phyloP scores from a whole-genome alignment of 2,113 vertebrate genomes.

The Channa argus region DNA sequence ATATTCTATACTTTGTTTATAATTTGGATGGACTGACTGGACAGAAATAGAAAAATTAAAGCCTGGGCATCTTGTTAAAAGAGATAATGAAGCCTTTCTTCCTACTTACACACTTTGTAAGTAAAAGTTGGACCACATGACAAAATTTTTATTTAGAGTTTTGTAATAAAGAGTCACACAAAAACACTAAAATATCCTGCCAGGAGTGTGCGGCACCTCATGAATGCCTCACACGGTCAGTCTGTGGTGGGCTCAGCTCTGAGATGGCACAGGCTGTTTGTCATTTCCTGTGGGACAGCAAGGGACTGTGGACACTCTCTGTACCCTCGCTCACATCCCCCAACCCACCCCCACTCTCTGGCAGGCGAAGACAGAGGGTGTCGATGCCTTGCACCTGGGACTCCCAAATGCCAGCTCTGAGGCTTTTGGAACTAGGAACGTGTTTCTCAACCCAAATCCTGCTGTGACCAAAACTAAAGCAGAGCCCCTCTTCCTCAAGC shows the following conservation, averaged over 20 bases:
- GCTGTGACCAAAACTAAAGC: constrained; percentile 74
- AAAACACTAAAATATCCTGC: constrained; percentile 14
- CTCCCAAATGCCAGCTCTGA: constrained; percentile 76
- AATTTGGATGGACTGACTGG: constrained; percentile 15
- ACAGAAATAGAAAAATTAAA: constrained; percentile 31
- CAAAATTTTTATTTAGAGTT: constrained; percentile 4
- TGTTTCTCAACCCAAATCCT: constrained; percentile 77
- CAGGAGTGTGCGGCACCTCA: constrained; percentile 27
- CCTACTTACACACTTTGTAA: constrained; percentile 9
- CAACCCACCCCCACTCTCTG: constrained; percentile 58
- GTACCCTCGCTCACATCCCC: constrained; percentile 42
- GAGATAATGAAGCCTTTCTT: constrained; percentile 8
- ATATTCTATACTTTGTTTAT: neutral
- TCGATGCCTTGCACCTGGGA: constrained; percentile 78
- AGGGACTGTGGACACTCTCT: constrained; percentile 63
- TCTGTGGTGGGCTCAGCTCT: constrained; percentile 41
- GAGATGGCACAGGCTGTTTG: constrained; percentile 51
- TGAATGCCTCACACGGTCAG: constrained; percentile 48
- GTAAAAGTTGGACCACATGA: constrained; percentile 24
- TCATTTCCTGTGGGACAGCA: constrained; percentile 77
- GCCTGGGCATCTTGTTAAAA: constrained; percentile 12
- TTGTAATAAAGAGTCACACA: constrained; percentile 13
- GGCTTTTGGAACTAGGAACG: constrained; percentile 72
- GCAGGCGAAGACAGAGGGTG: constrained; percentile 73
- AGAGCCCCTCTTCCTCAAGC: constrained; percentile 71